Evolutionary conservation across 2,797 vertebrate species (phyloP).

Genomic region (Hemibagrus guttatus): DNA sequence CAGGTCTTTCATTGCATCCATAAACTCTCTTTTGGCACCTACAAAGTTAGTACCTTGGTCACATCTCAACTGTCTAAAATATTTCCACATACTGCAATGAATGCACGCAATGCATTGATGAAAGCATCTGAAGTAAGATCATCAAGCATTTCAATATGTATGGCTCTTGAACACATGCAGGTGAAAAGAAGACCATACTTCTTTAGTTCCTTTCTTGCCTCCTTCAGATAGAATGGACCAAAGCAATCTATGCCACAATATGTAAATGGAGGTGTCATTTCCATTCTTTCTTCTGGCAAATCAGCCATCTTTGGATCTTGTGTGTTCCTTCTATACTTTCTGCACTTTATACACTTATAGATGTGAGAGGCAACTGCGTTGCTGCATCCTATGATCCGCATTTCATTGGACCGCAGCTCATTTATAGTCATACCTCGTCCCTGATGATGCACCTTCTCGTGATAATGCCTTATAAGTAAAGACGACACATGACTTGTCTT

Average conservation of each 20-base stretch:
- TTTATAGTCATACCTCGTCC: slow-evolving; percentile 22
- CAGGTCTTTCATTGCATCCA: neutral
- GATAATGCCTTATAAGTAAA: slow-evolving; percentile 25
- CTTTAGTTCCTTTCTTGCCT: neutral
- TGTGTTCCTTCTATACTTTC: neutral
- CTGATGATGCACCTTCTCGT: slow-evolving; percentile 21
- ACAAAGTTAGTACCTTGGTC: slow-evolving; percentile 16
- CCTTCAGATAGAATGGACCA: neutral
- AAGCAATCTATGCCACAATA: neutral
- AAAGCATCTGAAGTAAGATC: neutral
- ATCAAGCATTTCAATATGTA: slow-evolving; percentile 7
- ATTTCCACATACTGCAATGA: neutral
- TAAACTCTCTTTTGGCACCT: neutral
- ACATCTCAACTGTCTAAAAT: neutral
- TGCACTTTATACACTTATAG: slow-evolving; percentile 38
- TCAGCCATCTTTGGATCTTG: neutral
- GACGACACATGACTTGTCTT: slow-evolving; percentile 22
- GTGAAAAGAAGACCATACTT: slow-evolving; percentile 9
- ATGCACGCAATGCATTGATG: neutral
- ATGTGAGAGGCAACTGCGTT: slow-evolving; percentile 2
- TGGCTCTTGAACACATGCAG: neutral
- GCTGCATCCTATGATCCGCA: slow-evolving; percentile 42
- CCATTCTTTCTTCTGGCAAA: slow-evolving; percentile 5
- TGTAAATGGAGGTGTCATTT: slow-evolving; percentile 5
- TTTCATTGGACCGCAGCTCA: neutral